Conservation (phyloP, 2,113 vertebrate species). For the Atherinomorus stipes region DNA sequence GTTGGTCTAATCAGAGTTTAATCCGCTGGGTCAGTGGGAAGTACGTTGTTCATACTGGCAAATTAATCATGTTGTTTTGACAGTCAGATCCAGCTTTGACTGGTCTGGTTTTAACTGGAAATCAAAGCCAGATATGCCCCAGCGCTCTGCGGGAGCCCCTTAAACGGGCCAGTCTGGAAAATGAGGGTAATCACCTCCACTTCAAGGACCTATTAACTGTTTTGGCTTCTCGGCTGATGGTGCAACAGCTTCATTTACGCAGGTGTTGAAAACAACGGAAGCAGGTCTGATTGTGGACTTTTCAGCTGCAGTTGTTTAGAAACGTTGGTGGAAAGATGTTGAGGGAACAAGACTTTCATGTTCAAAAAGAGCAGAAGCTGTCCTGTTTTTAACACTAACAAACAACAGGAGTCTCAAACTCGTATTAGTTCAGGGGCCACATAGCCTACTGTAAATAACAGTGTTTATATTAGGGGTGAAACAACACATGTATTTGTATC, state of each 20-base stretch:
- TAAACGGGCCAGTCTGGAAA: slow-evolving; percentile 5
- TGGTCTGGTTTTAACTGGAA: background rate
- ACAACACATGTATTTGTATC: no score
- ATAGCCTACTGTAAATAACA: no score
- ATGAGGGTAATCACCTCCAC: slow-evolving; percentile 16
- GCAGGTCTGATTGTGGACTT: background rate
- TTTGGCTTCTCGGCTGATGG: background rate
- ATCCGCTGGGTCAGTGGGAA: slow-evolving; percentile 2
- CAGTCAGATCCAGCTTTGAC: slow-evolving; percentile 5
- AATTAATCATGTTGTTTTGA: slow-evolving; percentile 22
- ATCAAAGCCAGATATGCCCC: slow-evolving; percentile 5
- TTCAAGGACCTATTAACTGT: background rate
- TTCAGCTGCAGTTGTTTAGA: background rate
- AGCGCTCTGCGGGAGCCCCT: background rate
- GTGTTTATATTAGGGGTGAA: no score
- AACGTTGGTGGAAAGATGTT: background rate
- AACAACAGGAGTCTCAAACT: no score
- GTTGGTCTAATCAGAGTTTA: slow-evolving; percentile 21
- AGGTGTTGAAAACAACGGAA: slow-evolving; percentile 9
- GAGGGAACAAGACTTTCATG: slow-evolving; percentile 5
- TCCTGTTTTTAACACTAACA: background rate
- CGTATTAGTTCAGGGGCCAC: no score
- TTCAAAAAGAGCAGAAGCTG: background rate
- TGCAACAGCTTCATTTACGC: background rate
- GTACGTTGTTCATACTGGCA: slow-evolving; percentile 7